phyloP scores from a whole-genome alignment of 2,888 invertebrate genomes.

The Leptodirus hochenwartii region DNA sequence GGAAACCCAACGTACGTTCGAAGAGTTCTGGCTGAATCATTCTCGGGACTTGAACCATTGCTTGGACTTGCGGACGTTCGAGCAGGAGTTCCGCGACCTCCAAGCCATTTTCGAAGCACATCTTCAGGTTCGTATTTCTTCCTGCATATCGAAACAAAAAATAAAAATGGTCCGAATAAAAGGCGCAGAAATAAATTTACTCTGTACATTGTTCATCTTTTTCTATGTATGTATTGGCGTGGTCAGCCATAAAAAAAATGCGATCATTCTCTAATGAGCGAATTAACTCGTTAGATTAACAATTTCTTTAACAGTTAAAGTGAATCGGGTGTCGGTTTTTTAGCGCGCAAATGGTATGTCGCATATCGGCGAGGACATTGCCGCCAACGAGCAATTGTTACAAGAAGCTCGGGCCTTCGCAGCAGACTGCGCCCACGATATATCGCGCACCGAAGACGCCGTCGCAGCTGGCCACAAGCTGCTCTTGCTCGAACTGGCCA shows the following conservation, averaged over 20 bases:
- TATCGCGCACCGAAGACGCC: conserved; percentile 67
- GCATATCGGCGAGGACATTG: conserved; percentile 77
- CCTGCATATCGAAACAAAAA: no score
- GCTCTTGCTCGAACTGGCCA: conserved; percentile 60
- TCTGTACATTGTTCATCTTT: no score
- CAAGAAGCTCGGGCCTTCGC: conserved; percentile 64
- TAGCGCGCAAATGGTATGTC: conserved; percentile 69
- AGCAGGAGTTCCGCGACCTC: conserved; percentile 84
- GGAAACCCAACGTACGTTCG: conserved; percentile 86
- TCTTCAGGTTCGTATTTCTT: no score
- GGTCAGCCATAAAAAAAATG: no score
- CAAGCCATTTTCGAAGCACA: conserved; percentile 69
- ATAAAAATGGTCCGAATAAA: no score
- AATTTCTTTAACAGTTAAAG: no score
- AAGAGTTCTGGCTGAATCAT: conserved; percentile 88
- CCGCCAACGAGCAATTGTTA: conserved; percentile 59
- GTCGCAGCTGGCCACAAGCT: conserved; percentile 67
- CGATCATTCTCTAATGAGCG: no score
- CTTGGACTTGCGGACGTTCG: conserved; percentile 78
- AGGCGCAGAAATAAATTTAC: no score
- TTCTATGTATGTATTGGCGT: no score
- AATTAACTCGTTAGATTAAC: no score
- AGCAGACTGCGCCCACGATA: conserved; percentile 60
- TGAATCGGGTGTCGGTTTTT: no score
- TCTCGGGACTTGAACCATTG: conserved; percentile 78